Percentiles rank a stretch among this genome's conserved stretches.
These are phyloP conservation scores for Buphagus erythrorhynchus DNA, from an alignment of 2,797 vertebrate species.

Conservation along the genomic window DNA sequence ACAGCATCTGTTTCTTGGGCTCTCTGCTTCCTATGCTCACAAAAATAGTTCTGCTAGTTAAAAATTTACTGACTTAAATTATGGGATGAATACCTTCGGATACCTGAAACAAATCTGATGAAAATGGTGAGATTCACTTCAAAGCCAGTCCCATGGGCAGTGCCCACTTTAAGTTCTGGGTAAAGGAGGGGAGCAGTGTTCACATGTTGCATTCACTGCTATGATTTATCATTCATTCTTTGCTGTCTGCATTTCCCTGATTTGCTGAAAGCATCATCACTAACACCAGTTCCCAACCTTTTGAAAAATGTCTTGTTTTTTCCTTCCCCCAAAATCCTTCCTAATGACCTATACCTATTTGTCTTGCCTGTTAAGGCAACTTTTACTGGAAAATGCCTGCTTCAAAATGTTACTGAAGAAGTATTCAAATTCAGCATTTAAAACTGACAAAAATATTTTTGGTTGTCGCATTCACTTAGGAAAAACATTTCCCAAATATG, in stretches of 20 bases:
- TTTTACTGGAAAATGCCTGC: background rate
- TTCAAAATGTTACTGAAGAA: background rate
- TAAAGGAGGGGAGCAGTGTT: background rate
- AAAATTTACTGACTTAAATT: background rate
- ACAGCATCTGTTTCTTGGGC: background rate
- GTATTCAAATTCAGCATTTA: background rate
- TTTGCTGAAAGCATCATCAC: background rate
- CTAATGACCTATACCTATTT: background rate
- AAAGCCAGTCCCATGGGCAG: background rate
- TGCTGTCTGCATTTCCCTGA: background rate
- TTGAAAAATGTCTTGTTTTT: background rate
- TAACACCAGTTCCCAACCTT: background rate
- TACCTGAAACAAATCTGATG: background rate
- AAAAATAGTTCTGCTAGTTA: background rate
- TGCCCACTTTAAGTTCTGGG: background rate
- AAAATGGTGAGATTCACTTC: background rate
- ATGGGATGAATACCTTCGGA: background rate
- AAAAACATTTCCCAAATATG: background rate
- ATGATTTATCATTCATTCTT: background rate
- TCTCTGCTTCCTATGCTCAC: background rate
- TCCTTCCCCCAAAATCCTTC: background rate
- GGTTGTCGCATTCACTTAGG: background rate
- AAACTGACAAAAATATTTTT: background rate
- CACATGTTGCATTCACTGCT: background rate
- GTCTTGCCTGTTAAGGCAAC: background rate